phyloP scores from a whole-genome alignment of 2,113 vertebrate species.

The Chaetorhynchus papuensis region DNA sequence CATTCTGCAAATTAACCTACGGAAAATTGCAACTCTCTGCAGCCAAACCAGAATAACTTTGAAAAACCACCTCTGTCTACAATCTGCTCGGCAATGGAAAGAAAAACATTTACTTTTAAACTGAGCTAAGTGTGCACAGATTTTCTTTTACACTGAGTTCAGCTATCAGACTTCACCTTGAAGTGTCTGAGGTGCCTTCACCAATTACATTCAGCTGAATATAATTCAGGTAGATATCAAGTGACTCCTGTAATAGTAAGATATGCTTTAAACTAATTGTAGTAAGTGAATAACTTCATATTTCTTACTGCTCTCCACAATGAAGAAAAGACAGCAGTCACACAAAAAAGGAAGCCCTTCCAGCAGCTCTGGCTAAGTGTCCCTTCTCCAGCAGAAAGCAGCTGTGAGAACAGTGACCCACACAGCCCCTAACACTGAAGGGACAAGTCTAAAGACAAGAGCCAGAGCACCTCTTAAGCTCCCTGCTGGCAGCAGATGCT shows the following conservation, averaged over 20 bases:
- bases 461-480: not conserved
- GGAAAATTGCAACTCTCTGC: not conserved
- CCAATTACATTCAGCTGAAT: not conserved
- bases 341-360: not conserved
- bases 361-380: not conserved
- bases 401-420: not conserved
- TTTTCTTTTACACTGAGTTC: not conserved
- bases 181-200: not conserved
- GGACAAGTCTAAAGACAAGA: not conserved
- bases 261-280: not conserved
- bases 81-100: not conserved
- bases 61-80: not conserved
- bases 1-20: not conserved
- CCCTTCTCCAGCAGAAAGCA: not conserved
- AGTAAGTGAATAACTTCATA: not conserved
- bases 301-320: not conserved
- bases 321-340: not conserved
- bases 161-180: not conserved
- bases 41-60: slow-evolving; percentile 8
- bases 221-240: not conserved
- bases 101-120: not conserved
- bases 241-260: not conserved
- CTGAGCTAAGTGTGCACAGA: not conserved
- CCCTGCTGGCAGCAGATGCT: slow-evolving; percentile 6
- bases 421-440: not conserved